Evolutionary conservation across 2,113 vertebrate species (phyloP).

Genomic region (Centrocercus urophasianus): DNA sequence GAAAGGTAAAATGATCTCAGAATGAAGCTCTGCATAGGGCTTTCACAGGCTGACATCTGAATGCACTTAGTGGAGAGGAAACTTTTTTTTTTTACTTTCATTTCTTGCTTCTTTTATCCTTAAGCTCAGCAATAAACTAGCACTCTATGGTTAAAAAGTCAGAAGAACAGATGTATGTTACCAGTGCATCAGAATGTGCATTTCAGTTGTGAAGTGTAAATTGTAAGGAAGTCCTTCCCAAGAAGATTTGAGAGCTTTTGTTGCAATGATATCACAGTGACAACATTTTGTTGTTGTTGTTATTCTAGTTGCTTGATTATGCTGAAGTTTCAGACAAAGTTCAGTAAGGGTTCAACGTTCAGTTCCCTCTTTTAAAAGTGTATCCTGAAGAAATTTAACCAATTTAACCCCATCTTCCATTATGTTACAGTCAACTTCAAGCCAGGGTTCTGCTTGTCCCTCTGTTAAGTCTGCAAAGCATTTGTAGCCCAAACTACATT

Average conservation of each 20-base stretch:
- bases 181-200: slow-evolving; percentile 62
- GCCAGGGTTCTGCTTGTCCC: background rate
- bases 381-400: background rate
- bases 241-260: background rate
- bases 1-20: slow-evolving; percentile 53
- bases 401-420: background rate
- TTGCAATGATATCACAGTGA: background rate
- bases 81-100: slow-evolving; percentile 75
- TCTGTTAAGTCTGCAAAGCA: background rate
- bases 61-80: slow-evolving; percentile 82
- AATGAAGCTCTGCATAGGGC: slow-evolving; percentile 19
- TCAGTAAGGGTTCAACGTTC: background rate
- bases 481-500: background rate
- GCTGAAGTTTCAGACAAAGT: background rate
- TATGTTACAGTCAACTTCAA: background rate
- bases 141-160: slow-evolving; percentile 88
- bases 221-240: slow-evolving; percentile 27
- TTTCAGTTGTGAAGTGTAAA: slow-evolving; percentile 64
- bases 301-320: background rate
- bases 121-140: slow-evolving; percentile 88
- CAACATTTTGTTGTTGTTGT: background rate
- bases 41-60: slow-evolving; percentile 78
- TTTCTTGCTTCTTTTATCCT: slow-evolving; percentile 85
- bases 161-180: slow-evolving; percentile 80
- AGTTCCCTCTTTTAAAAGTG: background rate